Evolutionary conservation across 2,888 invertebrate genomes (phyloP), one percentile per base, ranked within the genome.

Genomic region (Macrophya alboannulata): DNA sequence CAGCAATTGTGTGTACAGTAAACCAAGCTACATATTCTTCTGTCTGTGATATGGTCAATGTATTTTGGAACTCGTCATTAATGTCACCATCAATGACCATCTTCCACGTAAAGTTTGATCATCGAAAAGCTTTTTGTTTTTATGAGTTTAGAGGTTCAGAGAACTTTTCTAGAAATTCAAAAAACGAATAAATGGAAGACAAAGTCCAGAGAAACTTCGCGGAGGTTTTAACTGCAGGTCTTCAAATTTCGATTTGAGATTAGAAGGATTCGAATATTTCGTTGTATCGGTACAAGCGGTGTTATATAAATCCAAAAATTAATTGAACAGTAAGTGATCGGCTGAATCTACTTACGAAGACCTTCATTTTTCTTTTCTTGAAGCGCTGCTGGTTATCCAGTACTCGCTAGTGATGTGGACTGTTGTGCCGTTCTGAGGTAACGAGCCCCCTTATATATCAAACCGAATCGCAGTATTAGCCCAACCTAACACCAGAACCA

Each of bases 381-480:
- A 84, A 88, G 90, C 92, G 92, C 91, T 92, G 91, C 91, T 92
- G 92, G 89, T 86, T 88, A 88, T 90, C 91, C 92, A 92, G 92
- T 91, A 92, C 90, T 92, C 92, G 92, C 92, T 91, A 89, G 91
- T 91, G 89, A 88, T 90, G 89, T 88, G 88, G 87, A 91, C 90
- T 90, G 90, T 89, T 90, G 88, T 92, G 92, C 89, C 89, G 90
- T 91, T 89, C 89, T 89, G 89, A 89, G 87, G 87, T 51, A 86
- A 88, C 87, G 88, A 86, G 89, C 87, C 91, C 91, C 91, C 91
- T 92, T 92, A 92, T 92, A 92, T 91, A 87, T 71, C 45, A 71
- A 83, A 43, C 83, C 83, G 71, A 83, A 68, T 48, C 83, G 17
- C 21, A 10, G 65, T 83, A 40, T 83, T 62, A 43, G 81, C 81